phyloP scores from a whole-genome alignment of 2,797 vertebrate species.

The Leptoclinus maculatus region DNA sequence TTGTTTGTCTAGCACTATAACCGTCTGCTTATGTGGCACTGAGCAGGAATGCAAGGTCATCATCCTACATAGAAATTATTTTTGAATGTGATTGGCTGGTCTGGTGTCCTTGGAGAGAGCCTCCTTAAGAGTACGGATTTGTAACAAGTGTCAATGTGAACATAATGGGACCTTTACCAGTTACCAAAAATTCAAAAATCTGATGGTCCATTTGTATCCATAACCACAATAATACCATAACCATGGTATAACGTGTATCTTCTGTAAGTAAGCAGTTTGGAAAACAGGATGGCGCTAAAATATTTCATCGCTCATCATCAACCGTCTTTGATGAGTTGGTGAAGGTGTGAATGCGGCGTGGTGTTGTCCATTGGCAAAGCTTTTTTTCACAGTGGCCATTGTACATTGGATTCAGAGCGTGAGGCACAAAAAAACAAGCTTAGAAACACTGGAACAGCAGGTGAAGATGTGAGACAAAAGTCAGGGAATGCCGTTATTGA shows the following conservation, averaged over 20 bases:
- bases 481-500: background rate
- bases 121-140: background rate
- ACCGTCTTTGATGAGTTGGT: background rate
- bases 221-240: background rate
- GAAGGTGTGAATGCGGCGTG: background rate
- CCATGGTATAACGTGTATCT: too few species aligned
- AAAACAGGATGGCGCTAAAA: background rate
- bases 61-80: background rate
- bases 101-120: background rate
- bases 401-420: background rate
- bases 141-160: background rate
- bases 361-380: background rate
- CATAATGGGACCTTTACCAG: background rate
- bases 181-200: background rate
- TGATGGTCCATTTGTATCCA: background rate
- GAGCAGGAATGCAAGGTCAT: background rate
- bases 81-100: background rate
- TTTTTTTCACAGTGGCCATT: background rate
- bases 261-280: background rate
- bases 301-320: background rate
- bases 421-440: background rate
- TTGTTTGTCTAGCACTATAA: background rate
- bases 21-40: background rate
- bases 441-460: slow-evolving; percentile 3
- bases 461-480: slow-evolving; percentile 8